A percentile compares a stretch with the other conserved stretches of the same genome.
Conservation (phyloP, 2,888 invertebrate genomes). For the Tanypteryx hageni region DNA sequence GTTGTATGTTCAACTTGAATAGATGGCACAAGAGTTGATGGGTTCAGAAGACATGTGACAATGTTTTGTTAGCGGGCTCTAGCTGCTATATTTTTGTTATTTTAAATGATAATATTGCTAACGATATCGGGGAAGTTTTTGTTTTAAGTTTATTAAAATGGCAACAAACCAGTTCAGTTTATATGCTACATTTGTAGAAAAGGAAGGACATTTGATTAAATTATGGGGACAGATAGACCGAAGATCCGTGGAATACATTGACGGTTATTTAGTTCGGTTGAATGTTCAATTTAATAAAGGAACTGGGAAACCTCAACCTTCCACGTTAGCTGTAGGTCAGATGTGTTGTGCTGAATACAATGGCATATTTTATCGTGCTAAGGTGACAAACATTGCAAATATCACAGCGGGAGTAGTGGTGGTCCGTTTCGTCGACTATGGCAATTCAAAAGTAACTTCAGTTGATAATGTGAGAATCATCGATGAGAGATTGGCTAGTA, state of each 20-base stretch:
- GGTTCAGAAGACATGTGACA: neutral
- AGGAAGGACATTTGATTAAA: slow-evolving; percentile 83
- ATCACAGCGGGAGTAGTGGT: slow-evolving; percentile 78
- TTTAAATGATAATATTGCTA: neutral
- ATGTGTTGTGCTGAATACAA: slow-evolving; percentile 83
- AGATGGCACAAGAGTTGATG: neutral
- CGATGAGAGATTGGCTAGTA: slow-evolving; percentile 73
- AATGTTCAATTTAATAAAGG: slow-evolving; percentile 76
- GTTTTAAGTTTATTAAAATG: neutral
- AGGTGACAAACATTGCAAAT: slow-evolving; percentile 77
- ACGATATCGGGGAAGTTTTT: neutral
- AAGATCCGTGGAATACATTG: slow-evolving; percentile 78
- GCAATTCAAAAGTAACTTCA: slow-evolving; percentile 81
- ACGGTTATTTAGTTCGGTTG: slow-evolving; percentile 74
- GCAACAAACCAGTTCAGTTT: neutral
- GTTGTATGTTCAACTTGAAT: neutral
- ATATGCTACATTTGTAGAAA: slow-evolving; percentile 83
- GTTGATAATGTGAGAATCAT: slow-evolving; percentile 79
- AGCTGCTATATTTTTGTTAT: neutral
- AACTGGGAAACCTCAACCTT: slow-evolving; percentile 72
- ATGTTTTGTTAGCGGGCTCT: neutral
- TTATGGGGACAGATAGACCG: slow-evolving; percentile 85
- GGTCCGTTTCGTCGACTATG: slow-evolving; percentile 84
- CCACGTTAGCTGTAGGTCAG: slow-evolving; percentile 75
- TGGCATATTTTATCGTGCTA: slow-evolving; percentile 82